A percentile compares a stretch with the other conserved stretches of the same genome.
Evolutionary conservation across 23 tunicate genomes (phyloP).

Genomic region (Styela clava): DNA sequence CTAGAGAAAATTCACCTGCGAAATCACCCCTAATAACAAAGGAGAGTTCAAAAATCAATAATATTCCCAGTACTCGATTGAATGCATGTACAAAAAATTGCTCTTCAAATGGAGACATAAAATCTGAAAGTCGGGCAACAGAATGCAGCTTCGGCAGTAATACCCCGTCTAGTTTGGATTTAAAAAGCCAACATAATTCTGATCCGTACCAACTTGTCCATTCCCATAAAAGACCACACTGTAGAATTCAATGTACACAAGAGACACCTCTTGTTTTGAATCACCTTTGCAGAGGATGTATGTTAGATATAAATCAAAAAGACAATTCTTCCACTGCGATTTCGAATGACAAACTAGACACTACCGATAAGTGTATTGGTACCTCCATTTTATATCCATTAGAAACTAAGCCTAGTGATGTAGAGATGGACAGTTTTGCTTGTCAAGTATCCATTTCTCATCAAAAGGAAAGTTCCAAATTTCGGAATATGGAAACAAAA

Average conservation of each 20-base stretch:
- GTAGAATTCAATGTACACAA: background rate
- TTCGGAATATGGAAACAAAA: background rate
- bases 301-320: too few species aligned
- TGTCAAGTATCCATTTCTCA: background rate
- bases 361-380: slow-evolving; percentile 31
- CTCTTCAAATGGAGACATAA: background rate
- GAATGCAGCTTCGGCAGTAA: background rate
- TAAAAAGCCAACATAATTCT: too few species aligned
- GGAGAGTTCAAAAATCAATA: background rate
- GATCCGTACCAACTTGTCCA: too few species aligned
- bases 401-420: background rate
- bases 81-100: background rate
- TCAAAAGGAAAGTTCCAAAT: background rate
- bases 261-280: background rate
- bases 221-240: background rate
- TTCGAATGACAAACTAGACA: background rate
- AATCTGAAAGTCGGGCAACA: background rate
- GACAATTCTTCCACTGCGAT: background rate
- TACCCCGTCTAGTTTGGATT: background rate
- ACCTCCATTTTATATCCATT: background rate
- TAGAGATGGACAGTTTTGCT: background rate
- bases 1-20: background rate
- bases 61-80: background rate
- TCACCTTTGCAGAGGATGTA: too few species aligned
- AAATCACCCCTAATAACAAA: background rate